Evolutionary conservation across 2,113 vertebrate genomes (phyloP), one percentile per base, ranked within the genome.

Genomic region (Gallinago paraguaiae): DNA sequence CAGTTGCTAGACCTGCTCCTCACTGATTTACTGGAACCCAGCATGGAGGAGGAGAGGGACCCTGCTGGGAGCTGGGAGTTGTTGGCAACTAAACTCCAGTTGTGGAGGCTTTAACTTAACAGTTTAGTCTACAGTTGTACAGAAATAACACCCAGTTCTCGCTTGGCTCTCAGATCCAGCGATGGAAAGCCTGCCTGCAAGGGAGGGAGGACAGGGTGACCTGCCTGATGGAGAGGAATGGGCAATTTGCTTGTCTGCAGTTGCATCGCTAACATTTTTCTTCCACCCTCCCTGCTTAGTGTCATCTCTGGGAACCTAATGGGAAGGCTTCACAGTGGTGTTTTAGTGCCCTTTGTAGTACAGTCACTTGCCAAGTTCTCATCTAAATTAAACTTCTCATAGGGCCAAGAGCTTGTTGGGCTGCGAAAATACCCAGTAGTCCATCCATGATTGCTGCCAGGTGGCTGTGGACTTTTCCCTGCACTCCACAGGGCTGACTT

Each of bases 51-150:
- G 80, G 43, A 60, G 41, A 46, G 57, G 46, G 69, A 48, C 35
- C 25, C 35, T 68, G 9, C 69, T 79, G 72, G 53, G 65, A 93
- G 35, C 48, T 95, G 37, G 50, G 60, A 7, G 1, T 30, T 88
- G 64, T 60, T 95, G 94, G 83, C 94, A 89, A 0, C 24, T 22
- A 4, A 60, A 6, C 25, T 76, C 51, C 27, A 18, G 18, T 4
- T 91, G 83, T 60, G 65, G 65, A 56, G 69, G 53, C 53, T 93
- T 86, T 68, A 71, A 48, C 89, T 28, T 30, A 27, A 53, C 46
- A 75, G 94, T 97, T 96, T 96, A 92, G 95, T 93, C 96, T 97
- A 82, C 61, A 56, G 39, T 5, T 84, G 61, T 31, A 60, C 89
- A 76, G 74, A 84, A 84, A 71, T 83, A 95, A 25, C 83, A 53